These are phyloP conservation scores for Bradypus variegatus DNA, from an alignment of 2,797 vertebrate species.

Conservation along the genomic window DNA sequence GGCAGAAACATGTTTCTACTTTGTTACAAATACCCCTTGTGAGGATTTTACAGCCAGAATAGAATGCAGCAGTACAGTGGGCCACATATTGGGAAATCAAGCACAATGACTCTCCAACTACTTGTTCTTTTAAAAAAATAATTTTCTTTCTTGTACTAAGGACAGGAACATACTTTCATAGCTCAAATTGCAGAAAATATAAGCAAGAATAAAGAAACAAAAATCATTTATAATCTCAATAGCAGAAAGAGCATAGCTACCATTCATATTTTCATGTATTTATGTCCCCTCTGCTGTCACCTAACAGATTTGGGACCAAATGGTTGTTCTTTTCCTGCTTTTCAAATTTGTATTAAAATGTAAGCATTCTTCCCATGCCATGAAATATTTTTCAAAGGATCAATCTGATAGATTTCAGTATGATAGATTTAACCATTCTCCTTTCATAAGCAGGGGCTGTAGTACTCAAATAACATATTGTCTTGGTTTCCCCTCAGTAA, in stretches of 20 bases:
- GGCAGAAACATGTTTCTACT: not conserved
- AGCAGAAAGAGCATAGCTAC: not conserved
- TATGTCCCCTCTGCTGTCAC: not conserved
- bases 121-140: not conserved
- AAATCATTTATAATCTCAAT: not conserved
- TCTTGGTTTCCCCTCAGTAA: not conserved
- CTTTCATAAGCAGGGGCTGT: not conserved
- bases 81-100: not conserved
- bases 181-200: not conserved
- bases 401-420: not conserved
- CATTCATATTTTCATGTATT: not conserved
- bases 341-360: slow-evolving; percentile 11
- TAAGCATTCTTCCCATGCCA: not conserved
- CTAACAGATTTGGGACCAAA: not conserved
- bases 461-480: not conserved
- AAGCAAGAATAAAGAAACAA: slow-evolving; percentile 13
- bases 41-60: not conserved
- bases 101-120: not conserved
- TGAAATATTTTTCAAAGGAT: slow-evolving; percentile 4
- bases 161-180: not conserved
- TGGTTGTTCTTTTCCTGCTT: not conserved
- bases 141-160: not conserved
- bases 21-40: not conserved
- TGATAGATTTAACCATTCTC: not conserved
- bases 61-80: not conserved